Base-by-base conservation (phyloP, 2,888 invertebrate genomes). In the Epistrophe grossulariae region DNA sequence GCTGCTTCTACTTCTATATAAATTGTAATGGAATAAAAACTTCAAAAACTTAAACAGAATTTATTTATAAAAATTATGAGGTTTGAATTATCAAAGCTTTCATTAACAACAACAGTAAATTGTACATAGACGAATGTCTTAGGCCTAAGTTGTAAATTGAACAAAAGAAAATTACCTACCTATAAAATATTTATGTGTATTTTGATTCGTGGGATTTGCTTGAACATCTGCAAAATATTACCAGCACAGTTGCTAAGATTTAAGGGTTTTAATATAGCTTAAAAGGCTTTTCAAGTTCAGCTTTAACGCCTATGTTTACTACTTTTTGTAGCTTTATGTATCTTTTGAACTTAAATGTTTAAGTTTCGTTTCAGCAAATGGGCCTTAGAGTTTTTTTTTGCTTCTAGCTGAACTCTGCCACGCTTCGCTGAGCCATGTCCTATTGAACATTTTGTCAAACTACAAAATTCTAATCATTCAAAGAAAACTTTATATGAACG, bases 81-180 rank as follows among this genome's bases (percentile, higher is more conserved):
- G 66, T 72, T 84, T 80, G 68, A 62, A 68, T 52, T 66, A 45
- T 45, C 45, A 64, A 72, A 59, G 79, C 84, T 84, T 84, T 66
- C 59, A 66, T 84, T 70, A 28, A 45, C 40, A 2, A 24, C 24
- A 2, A 24, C 24, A 60, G 38, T 48, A 62, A 57, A 13, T 7
- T 76, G 76, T 80, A 78, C 52, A 72, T 84, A 80, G 52, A 77
- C n/a, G 72, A 77, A 60, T 80, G 84, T 80, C 71, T 4, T 84
- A 84, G 84, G 35, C 40, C 17, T 84, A 84, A 80, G 84, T 59
- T 84, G 84, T 84, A 84, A 77, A 80, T 80, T 84, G 84, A 84
- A 80, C 72, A 74, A 68, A 78, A 70, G 52, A 74, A 77, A 50
- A 72, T 19, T 66, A 72, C 9, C 35, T 35, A 8, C 40, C 15